Conservation (phyloP, 2,113 vertebrate genomes). For the Eulacestoma nigropectus region DNA sequence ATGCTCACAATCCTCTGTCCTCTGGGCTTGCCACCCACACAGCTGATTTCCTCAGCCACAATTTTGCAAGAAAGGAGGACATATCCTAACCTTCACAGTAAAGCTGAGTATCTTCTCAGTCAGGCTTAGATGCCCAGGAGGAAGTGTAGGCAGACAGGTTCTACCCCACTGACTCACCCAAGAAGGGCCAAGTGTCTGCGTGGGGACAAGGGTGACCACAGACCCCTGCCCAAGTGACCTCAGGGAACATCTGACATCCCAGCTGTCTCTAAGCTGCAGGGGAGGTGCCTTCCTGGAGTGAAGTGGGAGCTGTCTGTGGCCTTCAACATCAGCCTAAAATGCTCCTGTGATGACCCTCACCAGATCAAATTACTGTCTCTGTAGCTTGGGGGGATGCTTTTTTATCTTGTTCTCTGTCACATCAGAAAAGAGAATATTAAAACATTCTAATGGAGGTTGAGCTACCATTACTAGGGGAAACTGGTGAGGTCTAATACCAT, state of each 20-base stretch:
- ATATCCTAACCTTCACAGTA: background rate
- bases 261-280: background rate
- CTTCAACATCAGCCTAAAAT: background rate
- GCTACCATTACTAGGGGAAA: background rate
- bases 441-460: background rate
- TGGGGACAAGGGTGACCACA: fast-evolving
- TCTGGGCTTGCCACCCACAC: background rate
- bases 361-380: background rate
- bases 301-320: background rate
- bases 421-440: background rate
- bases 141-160: background rate
- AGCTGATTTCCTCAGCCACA: background rate
- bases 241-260: background rate
- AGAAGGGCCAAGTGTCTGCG: background rate
- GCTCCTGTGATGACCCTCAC: background rate
- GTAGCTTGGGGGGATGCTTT: background rate
- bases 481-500: background rate
- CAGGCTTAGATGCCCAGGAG: background rate
- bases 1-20: background rate
- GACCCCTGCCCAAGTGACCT: background rate
- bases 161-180: background rate
- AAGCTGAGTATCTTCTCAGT: background rate
- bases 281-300: background rate
- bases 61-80: background rate
- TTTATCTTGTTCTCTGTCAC: background rate